These are phyloP conservation scores for Babyrousa celebensis DNA, from an alignment of 2,797 vertebrate species.

Conservation along the genomic window DNA sequence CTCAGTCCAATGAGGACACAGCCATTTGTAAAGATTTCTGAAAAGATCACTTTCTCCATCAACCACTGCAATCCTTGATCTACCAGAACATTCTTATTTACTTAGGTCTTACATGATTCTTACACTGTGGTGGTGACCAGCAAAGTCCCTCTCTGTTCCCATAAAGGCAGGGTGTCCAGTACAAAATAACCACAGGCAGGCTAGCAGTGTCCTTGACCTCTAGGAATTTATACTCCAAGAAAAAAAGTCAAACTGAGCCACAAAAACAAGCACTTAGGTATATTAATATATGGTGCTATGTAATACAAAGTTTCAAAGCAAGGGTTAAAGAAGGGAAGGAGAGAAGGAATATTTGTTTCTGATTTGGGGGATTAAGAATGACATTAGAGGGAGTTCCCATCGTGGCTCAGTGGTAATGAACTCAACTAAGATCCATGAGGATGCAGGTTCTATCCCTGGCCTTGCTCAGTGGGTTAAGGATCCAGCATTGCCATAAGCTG, in stretches of 20 bases:
- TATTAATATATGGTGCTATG: neutral
- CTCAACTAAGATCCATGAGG: no score
- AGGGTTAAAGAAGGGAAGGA: conserved; percentile 40
- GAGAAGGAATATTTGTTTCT: neutral
- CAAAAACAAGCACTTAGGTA: conserved; percentile 45
- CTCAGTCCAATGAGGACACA: neutral
- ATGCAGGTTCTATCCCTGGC: no score
- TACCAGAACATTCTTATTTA: neutral
- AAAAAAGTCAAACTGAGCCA: conserved; percentile 53
- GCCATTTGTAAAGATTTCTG: conserved; percentile 63
- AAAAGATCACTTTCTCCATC: neutral
- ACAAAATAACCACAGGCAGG: neutral
- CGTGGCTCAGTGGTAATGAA: no score
- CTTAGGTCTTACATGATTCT: conserved; percentile 16
- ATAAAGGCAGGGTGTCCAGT: neutral
- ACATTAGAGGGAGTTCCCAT: neutral
- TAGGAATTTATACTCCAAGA: conserved; percentile 40
- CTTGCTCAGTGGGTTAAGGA: no score
- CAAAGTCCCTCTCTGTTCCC: neutral
- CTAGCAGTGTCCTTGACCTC: neutral
- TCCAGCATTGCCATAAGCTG: no score
- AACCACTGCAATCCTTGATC: conserved; percentile 24
- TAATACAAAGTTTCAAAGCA: conserved; percentile 45
- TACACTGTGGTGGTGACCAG: neutral
- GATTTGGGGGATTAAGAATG: conserved; percentile 50